Base-by-base conservation (phyloP, 1,140 invertebrate species). In the Paraescarpia echinospica region DNA sequence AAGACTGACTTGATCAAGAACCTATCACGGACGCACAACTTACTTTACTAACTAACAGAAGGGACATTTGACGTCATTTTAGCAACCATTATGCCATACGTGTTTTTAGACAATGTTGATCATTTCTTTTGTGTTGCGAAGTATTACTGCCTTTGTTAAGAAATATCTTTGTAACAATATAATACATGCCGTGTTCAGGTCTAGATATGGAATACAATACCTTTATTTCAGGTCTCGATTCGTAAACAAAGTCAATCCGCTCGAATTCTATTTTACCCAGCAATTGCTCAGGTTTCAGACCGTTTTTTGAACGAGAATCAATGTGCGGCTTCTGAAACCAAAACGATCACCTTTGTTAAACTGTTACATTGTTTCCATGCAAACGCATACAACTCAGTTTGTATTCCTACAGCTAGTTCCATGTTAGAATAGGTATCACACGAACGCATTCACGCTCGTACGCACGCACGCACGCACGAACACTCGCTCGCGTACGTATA, bases 171-270 rank as follows among this genome's bases (percentile, higher is more conserved):
- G 41, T 12, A 41, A 41, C 41, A 41, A 41, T 41, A 41, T 41
- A 41, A 4, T 41, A 41, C 41, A 41, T 41, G n/a, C n/a, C n/a
- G 41, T 41, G 12, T 41, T 41, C 41, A 41, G 41, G 12, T 41
- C 4, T 41, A 6, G 4, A 41, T 90, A 33, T 90, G n/a, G 2
- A 90, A 35, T 22, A 9, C 34, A 88, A 27, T 89, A 92, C 93
- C 89, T 77, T n/a, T n/a, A 92, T 97, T 94, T 98, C 97, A 12
- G 97, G 97, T 95, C 98, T 96, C 18, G 97, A 98, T 6, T 98
- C 98, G 96, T 99, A 99, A 9, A 97, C 96, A 96, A 99, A 99
- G 34, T 96, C 97, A 33, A 99, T 98, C 95, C 98, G 96, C 93
- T 97, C 97, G 95, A 99, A 98, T 93, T 97, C 96, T 90, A 99